Percentiles rank a stretch among this genome's conserved stretches.
Evolutionary conservation across 2,888 invertebrate species (phyloP).

Genomic region (Tetrapedia diversipes): DNA sequence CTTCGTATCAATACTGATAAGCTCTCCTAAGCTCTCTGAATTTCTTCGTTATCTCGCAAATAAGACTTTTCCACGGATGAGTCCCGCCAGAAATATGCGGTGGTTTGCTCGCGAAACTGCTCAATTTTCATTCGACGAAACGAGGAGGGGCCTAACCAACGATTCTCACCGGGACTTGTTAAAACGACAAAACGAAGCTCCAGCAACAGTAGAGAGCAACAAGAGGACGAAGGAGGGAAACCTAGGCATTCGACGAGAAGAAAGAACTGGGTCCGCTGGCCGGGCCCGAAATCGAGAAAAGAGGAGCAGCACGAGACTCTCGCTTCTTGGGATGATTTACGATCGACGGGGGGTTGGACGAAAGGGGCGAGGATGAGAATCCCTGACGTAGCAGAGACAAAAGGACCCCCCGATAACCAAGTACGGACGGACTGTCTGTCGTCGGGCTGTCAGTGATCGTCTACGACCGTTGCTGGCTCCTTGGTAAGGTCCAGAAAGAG

Average conservation of each 20-base stretch:
- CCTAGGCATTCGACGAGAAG: not conserved
- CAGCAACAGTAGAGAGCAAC: not conserved
- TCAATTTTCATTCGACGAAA: slow-evolving; percentile 28
- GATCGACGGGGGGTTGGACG: slow-evolving; percentile 18
- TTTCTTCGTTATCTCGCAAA: slow-evolving; percentile 7
- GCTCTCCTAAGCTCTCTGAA: not conserved
- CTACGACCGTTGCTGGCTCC: slow-evolving; percentile 53
- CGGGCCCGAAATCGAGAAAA: slow-evolving; percentile 30
- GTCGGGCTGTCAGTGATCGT: slow-evolving; percentile 74
- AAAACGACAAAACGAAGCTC: not conserved
- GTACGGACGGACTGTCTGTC: slow-evolving; percentile 75
- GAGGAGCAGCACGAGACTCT: slow-evolving; percentile 33
- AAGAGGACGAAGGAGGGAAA: not conserved
- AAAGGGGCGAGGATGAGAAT: slow-evolving; percentile 63
- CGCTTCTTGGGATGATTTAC: slow-evolving; percentile 52
- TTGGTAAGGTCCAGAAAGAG: slow-evolving; percentile 53
- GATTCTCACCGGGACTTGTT: slow-evolving; percentile 14
- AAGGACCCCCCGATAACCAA: slow-evolving; percentile 71
- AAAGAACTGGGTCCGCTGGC: not conserved
- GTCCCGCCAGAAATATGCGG: not conserved
- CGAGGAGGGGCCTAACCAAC: slow-evolving; percentile 1
- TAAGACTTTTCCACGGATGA: not conserved
- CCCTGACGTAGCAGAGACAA: slow-evolving; percentile 69
- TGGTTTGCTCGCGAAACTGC: slow-evolving; percentile 7
- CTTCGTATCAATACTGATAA: too few relatives aligned